Percentiles rank a stretch among this genome's conserved stretches.
phyloP scores from a whole-genome alignment of 2,888 invertebrate genomes.

The Sphaerophoria taeniata region DNA sequence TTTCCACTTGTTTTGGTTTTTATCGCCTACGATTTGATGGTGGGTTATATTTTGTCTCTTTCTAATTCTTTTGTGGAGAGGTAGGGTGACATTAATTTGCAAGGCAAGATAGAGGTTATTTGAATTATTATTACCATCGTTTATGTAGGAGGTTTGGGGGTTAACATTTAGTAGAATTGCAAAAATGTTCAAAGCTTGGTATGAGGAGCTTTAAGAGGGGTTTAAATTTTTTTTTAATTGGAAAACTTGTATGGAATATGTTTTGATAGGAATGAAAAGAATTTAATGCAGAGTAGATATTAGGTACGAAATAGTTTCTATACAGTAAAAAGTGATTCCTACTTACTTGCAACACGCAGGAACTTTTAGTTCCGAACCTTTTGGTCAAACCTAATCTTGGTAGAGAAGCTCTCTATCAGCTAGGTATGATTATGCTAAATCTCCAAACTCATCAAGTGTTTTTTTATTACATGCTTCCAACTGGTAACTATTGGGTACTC shows the following conservation, averaged over 20 bases:
- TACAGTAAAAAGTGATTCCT: too few relatives aligned
- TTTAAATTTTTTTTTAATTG: slow-evolving; percentile 27
- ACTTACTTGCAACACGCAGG: too few relatives aligned
- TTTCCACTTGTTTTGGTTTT: slow-evolving; percentile 24
- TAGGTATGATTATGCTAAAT: too few relatives aligned
- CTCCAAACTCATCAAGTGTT: too few relatives aligned
- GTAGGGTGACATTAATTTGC: slow-evolving; percentile 41
- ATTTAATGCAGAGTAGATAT: too few relatives aligned
- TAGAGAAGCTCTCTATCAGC: too few relatives aligned
- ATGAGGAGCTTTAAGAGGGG: background rate
- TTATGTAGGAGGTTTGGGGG: slow-evolving; percentile 24
- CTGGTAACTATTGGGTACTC: too few relatives aligned
- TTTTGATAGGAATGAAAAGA: background rate
- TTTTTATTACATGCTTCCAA: too few relatives aligned
- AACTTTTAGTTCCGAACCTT: too few relatives aligned
- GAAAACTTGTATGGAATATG: background rate
- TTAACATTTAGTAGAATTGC: slow-evolving; percentile 27
- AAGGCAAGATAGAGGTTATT: slow-evolving; percentile 58
- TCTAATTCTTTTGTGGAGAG: background rate
- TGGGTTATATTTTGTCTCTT: background rate
- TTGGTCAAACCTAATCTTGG: too few relatives aligned
- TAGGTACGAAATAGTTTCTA: too few relatives aligned
- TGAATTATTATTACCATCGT: slow-evolving; percentile 57
- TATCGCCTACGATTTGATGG: slow-evolving; percentile 15
- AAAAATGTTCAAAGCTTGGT: slow-evolving; percentile 18